Base-by-base conservation (phyloP, 2,113 vertebrate species). In the Hylia prasina region DNA sequence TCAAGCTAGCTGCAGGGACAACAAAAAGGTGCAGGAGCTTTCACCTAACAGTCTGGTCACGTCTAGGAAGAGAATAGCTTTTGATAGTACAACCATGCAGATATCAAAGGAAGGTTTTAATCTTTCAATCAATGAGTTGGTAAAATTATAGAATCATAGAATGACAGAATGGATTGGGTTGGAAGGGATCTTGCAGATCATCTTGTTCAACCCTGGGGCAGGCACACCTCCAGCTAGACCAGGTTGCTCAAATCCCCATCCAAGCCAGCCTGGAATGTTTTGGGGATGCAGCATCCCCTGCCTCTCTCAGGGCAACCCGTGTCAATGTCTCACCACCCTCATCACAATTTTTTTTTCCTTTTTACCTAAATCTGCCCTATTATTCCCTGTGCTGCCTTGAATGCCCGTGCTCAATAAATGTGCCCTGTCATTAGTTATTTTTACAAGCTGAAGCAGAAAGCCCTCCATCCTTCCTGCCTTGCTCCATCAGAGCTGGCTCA, bases 271-370 rank as follows among this genome's bases (percentile, higher is more conserved):
- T 54, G 16, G 35, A 42, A 21, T 22, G 11, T 54, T 76, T 40
- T 54, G 40, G 22, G 30, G 6, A 20, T 42, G 21, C 30, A 69
- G 54, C 31, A 48, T 33, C 6, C 25, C 4, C 22, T 69, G 13
- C 18, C 8, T n/a, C 28, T 45, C 45, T 39, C 45, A 30, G 28
- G 33, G 39, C 20, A 39, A 25, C 16, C 8, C 28, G 7, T 33
- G 8, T 21, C 35, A 37, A 5, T 17, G 48, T 17, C 35, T 70
- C 18, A 22, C 18, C 15, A 9, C 8, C 3, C 48, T 42, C 35
- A 33, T 2, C 0, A 0, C 35, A 24, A 40, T 6, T 16, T 28
- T 19, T 31, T 15, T 40, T 22, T 47, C 25, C 35, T 42, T 64
- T 35, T 15, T 18, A 7, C 19, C 12, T 42, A 56, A 42, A 56